A percentile compares a stretch with the other conserved stretches of the same genome.
Conservation (phyloP, 2,888 invertebrate genomes). For the Lochmaea capreae region DNA sequence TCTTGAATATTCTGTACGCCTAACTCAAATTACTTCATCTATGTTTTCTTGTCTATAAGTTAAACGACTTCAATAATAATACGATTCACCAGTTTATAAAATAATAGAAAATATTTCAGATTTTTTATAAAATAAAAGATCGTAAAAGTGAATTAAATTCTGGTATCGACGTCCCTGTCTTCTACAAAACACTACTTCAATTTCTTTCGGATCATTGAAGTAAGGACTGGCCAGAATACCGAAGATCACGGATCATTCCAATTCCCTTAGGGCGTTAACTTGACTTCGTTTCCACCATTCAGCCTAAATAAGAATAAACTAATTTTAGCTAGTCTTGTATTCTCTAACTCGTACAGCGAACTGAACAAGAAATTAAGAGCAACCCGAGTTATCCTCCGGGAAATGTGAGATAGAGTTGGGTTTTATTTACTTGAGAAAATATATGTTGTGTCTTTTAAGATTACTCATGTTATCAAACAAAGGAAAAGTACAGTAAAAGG, state of each 20-base stretch:
- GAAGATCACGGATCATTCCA: slow-evolving; percentile 42
- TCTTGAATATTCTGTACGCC: too few species aligned
- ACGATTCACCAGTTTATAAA: too few species aligned
- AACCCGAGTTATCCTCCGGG: slow-evolving; percentile 32
- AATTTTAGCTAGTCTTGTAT: slow-evolving; percentile 35
- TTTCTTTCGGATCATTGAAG: slow-evolving; percentile 17
- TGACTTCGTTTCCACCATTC: slow-evolving; percentile 44
- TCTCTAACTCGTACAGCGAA: slow-evolving; percentile 35
- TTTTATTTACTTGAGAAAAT: slow-evolving; percentile 32
- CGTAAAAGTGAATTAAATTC: not conserved
- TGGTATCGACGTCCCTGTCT: not conserved
- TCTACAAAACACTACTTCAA: slow-evolving; percentile 1
- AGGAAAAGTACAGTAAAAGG: too few species aligned
- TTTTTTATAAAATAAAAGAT: too few species aligned
- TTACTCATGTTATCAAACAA: too few species aligned
- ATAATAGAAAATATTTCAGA: too few species aligned
- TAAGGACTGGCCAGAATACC: slow-evolving; percentile 15
- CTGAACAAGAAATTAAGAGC: slow-evolving; percentile 43
- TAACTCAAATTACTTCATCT: too few species aligned
- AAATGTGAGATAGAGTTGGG: slow-evolving; percentile 25
- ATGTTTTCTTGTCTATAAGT: too few species aligned
- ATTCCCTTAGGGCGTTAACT: slow-evolving; percentile 43
- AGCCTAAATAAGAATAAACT: slow-evolving; percentile 48
- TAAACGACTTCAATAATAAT: too few species aligned
- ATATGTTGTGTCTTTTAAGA: not conserved